Evolutionary conservation across 2,888 invertebrate genomes (phyloP), one percentile per base, ranked within the genome.

Genomic region (Lepetodrilus schrolli): DNA sequence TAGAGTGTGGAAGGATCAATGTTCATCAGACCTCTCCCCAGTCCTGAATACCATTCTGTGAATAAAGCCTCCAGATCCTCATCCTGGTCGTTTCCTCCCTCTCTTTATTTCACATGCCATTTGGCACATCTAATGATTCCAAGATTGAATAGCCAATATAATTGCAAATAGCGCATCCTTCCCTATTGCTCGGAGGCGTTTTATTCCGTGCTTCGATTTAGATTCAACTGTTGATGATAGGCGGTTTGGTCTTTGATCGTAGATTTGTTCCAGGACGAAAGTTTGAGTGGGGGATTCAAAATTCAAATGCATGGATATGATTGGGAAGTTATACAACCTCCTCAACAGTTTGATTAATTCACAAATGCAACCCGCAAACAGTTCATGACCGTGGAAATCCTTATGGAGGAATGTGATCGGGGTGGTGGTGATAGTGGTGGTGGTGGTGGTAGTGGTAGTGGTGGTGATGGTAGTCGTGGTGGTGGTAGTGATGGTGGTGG

Each of bases 81-180:
- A 58, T 58, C 58, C 51, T 49, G 49, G 26, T 70, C 66, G 70
- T 65, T 50, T 70, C 70, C 73, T 49, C 66, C n/a, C n/a, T n/a
- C 68, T 47, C 70, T 70, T 66, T 73, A 73, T 76, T 76, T 73
- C 70, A 65, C 74, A 70, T 65, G 65, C 69, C 66, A 49, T 21
- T 72, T 37, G 69, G 47, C 69, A 71, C 47, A 73, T 72, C 65
- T 70, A 75, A 79, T 76, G 68, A 75, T 74, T 51, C 38, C 49
- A 66, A 75, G 72, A 75, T 71, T 76, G 75, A 65, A 74, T 48
- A 71, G 58, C 75, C 76, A 80, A 80, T 80, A 78, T 78, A 80
- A 80, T 80, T 80, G 80, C 78, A 80, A 80, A 80, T 80, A 43
- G 73, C 50, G 48, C 66, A 58, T 70, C 68, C 69, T 38, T 38